Base-by-base conservation (phyloP, 2,888 invertebrate genomes). In the Zaprionus obscuricornis region DNA sequence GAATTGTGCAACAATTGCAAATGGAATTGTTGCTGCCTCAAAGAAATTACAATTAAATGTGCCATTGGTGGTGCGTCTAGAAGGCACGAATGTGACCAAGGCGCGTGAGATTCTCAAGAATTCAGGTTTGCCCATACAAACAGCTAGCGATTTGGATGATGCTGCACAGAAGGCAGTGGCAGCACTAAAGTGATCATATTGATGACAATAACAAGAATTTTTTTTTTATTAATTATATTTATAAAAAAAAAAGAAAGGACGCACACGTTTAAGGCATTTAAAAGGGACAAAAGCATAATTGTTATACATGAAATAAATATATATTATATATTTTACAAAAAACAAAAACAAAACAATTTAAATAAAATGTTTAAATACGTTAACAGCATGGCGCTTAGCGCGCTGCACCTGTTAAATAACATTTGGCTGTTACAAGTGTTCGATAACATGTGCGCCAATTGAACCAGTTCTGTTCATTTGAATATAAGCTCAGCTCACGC, bases 1-100 rank as follows among this genome's bases (percentile, higher is more conserved):
- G n/a, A 98, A 99, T 91, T 99, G 99, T 91, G 96, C 95, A 3
- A 98, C 96, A 0, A 96, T 99, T 81, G 99, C 99, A 0, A 96
- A 95, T 85, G 99, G 99, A 31, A 96, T 99, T 74, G 95, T 98
- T 2, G 93, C 94, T 56, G 98, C 99, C 1, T 95, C 95, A 72
- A 94, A 94, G 88, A 93, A 93, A 49, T 93, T 95, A 62, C 92
- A 95, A 33, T 92, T 98, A 0, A 93, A 94, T 83, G 93, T 98
- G 56, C 99, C 99, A 0, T 91, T 99, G 33, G 93, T 99, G 50
- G 97, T 99, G 31, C 93, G 99, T 79, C 91, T 99, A 52, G 98
- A 98, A 93, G 99, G 99, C 47, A 98, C 97, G 11, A 98, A 98
- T 91, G 96, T 97, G 0, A 91, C 90, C 0, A 93, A 94, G 85